Evolutionary conservation across 2,888 invertebrate genomes (phyloP).

Genomic region (Teleogryllus oceanicus): DNA sequence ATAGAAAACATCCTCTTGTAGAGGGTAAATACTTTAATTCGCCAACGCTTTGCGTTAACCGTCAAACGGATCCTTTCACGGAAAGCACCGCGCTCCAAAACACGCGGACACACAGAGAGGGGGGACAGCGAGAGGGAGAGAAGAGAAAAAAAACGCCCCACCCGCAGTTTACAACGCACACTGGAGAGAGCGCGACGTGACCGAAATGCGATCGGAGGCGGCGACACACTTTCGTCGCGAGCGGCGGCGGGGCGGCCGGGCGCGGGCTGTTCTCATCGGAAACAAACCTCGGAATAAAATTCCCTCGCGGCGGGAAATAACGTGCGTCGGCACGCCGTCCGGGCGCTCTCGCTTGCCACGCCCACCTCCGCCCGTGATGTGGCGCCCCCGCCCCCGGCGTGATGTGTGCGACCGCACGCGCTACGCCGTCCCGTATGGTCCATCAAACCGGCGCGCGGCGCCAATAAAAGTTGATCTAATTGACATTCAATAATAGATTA

Average conservation of each 20-base stretch:
- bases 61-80: no score
- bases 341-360: neutral
- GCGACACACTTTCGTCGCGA: neutral
- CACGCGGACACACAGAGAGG: no score
- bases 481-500: neutral
- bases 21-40: no score
- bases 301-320: neutral
- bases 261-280: neutral
- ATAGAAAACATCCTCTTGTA: no score
- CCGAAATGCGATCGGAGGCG: neutral
- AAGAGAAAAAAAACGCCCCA: no score
- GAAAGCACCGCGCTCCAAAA: no score
- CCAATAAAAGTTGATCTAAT: constrained; percentile 2
- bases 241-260: neutral
- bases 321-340: neutral
- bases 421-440: neutral
- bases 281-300: constrained; percentile 9
- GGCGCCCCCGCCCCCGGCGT: neutral
- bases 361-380: neutral
- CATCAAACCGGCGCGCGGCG: neutral
- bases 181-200: neutral
- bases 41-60: no score
- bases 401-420: neutral
- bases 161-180: no score
- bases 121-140: no score